Percentiles rank a stretch among this genome's conserved stretches.
Evolutionary conservation across 2,888 invertebrate genomes (phyloP).

Genomic region (Priocnemis perturbator): DNA sequence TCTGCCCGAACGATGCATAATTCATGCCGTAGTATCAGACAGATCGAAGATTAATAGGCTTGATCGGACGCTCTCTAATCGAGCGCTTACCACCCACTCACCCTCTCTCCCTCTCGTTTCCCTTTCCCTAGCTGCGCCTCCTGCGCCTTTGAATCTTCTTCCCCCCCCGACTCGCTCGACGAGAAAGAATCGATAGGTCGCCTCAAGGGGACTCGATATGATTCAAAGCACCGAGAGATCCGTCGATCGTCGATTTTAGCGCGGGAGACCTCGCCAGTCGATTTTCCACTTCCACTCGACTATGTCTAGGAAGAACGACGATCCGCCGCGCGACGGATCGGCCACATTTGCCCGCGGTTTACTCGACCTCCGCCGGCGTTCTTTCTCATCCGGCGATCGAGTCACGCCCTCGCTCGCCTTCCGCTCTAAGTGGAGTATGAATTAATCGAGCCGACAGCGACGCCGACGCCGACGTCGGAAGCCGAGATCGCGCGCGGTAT

Average conservation of each 20-base stretch:
- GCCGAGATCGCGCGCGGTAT: no score
- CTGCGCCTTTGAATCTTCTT: neutral
- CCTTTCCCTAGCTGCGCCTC: constrained; percentile 15
- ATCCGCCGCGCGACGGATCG: constrained; percentile 1
- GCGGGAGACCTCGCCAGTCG: constrained; percentile 11
- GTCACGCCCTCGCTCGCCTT: no score
- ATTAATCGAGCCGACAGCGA: no score
- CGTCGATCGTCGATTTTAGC: constrained; percentile 14
- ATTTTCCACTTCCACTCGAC: neutral
- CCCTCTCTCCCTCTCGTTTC: constrained; percentile 18
- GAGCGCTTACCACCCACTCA: constrained; percentile 51
- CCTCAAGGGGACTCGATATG: constrained; percentile 29
- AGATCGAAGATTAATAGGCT: constrained; percentile 69
- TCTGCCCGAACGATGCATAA: constrained; percentile 68
- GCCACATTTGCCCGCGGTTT: neutral
- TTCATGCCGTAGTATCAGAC: constrained; percentile 68
- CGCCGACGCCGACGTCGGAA: no score
- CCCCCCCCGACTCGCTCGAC: constrained; percentile 10
- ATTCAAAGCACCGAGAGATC: constrained; percentile 36
- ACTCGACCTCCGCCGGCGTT: neutral
- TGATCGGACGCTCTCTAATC: constrained; percentile 66
- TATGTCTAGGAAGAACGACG: neutral
- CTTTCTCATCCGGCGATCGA: no score
- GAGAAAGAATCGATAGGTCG: constrained; percentile 32
- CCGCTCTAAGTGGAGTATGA: no score